Base-by-base conservation (phyloP, 2,888 invertebrate species). In the Scaptomyza polygonia region DNA sequence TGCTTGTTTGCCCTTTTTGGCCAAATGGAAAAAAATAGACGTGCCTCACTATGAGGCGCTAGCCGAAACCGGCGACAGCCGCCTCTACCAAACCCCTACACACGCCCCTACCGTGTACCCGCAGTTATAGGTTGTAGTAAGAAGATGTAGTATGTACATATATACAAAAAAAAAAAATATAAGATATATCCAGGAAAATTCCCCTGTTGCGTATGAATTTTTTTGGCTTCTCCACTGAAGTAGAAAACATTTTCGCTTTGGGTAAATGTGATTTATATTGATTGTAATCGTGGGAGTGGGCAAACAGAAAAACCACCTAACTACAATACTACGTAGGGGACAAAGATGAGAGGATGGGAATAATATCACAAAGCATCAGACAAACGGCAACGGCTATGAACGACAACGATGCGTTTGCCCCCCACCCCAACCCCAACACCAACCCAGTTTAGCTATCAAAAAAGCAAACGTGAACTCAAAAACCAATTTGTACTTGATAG, bases 251-350 rank as follows among this genome's bases (percentile, higher is more conserved):
- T 85, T 81, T 85, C 85, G 88, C 88, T 88, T 88, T 88, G 81
- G 86, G 76, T 85, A 87, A 89, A 88, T 89, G 84, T 89, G 89
- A 89, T 89, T 88, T 88, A 89, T 88, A 88, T 88, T 89, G 88
- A 86, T 87, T 87, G 84, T 87, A 88, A 89, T 85, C 84, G 88
- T 73, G 76, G 81, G 85, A 79, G 79, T 72, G 86, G 70, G 81
- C 54, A 71, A 43, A 53, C 56, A 3, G n/a, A 67, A 73, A 54
- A 72, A 39, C 59, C 56, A 68, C 72, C 77, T 67, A 76, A 70
- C 78, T 69, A 77, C 72, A 77, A 80, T 84, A 72, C 63, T n/a
- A 21, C n/a, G 6, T 9, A 9, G 39, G 16, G 1, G 39, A n/a
- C 32, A 48, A 32, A 30, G 47, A 30, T 12, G 36, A 58, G 29